Base-by-base conservation (phyloP, 1,140 invertebrate species). In the Agrypnia vestita region DNA sequence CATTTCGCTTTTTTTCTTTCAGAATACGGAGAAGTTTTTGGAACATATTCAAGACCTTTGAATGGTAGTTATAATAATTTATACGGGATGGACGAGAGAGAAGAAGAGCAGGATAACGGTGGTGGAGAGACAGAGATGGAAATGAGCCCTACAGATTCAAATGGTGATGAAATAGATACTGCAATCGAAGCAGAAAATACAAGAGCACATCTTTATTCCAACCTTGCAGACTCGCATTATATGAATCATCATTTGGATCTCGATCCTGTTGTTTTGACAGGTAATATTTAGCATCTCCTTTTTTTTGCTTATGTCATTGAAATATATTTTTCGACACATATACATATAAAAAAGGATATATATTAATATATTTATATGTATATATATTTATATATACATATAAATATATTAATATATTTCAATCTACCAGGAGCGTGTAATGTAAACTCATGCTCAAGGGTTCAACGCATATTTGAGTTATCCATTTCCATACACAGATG, bases 191-290 rank as follows among this genome's bases (percentile, higher is more conserved):
- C 69, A 15, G 76, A 81, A n/a, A 44, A 15, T 44, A 61, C 76
- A 62, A 56, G 77, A 9, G 62, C 75, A 44, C 81, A 81, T 64
- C 78, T 82, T 10, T 82, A 82, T 69, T 82, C 83, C 49, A 82
- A 84, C 47, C 62, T 82, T 19, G 49, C 59, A 0, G 74, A 82
- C 56, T 84, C 85, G 79, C 84, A 84, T 21, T 86, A 87, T 84
- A 84, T 85, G 83, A 86, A 86, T 83, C 84, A 86, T 81, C 84
- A 85, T 82, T 84, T 87, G 55, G 85, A 87, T 75, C 82, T 85
- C 47, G 85, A 86, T 82, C 85, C 85, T 59, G 80, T 84, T 83
- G 84, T 85, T 72, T 83, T 85, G 72, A 84, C 84, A 21, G 84
- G 84, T 84, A 46, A 81, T 64, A 55, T 35, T 35, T 35, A 35